Evolutionary conservation across 1,140 invertebrate genomes (phyloP).

Genomic region (Drosophila orosa): DNA sequence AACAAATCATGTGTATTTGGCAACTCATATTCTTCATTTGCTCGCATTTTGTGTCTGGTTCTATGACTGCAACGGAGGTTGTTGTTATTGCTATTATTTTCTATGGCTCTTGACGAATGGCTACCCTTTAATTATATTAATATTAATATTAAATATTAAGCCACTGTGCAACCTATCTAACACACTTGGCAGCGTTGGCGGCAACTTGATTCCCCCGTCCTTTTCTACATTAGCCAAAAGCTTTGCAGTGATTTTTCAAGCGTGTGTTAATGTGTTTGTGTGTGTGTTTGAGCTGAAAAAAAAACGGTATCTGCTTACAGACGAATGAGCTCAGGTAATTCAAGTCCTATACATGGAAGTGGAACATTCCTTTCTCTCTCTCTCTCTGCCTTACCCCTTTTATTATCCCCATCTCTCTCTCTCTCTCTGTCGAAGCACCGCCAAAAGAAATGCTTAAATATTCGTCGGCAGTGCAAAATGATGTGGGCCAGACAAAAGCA

Average conservation of each 20-base stretch:
- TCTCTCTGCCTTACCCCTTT: constrained; percentile 7
- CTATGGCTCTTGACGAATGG: too few species aligned
- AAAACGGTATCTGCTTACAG: constrained; percentile 80
- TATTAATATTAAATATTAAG: constrained; percentile 1
- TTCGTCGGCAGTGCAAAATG: constrained; percentile 31
- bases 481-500: constrained; percentile 66
- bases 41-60: neutral
- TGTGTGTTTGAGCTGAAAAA: constrained; percentile 32
- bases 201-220: constrained; percentile 22
- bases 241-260: constrained; percentile 42
- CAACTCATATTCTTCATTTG: neutral
- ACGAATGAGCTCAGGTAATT: constrained; percentile 72
- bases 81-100: too few species aligned
- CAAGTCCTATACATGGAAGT: constrained; percentile 72
- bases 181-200: constrained; percentile 27
- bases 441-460: constrained; percentile 18
- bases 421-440: neutral
- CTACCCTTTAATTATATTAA: neutral
- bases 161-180: neutral
- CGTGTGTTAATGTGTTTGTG: constrained; percentile 20
- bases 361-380: constrained; percentile 47
- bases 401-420: neutral
- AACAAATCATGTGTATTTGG: neutral
- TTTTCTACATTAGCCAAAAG: constrained; percentile 37
- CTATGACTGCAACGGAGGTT: too few species aligned